Conservation (phyloP, 1,140 invertebrate genomes). For the Procambarus clarkii region DNA sequence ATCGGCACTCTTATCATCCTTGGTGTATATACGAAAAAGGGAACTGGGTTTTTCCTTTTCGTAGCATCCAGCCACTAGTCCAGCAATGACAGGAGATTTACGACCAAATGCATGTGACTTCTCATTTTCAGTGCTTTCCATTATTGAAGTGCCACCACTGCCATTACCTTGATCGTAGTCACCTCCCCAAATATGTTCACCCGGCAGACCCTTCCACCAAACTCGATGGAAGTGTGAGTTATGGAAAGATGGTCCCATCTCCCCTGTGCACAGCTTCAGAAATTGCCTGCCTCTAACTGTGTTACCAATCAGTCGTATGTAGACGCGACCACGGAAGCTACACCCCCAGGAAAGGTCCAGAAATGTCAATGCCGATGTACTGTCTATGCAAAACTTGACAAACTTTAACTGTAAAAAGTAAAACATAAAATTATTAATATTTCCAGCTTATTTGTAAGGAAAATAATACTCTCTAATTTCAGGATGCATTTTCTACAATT, state of each 20-base stretch:
- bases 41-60: constrained; percentile 15
- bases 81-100: constrained; percentile 8
- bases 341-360: constrained; percentile 40
- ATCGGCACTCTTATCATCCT: not conserved
- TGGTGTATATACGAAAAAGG: constrained; percentile 48
- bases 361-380: constrained; percentile 15
- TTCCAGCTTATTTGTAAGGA: too few relatives aligned
- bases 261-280: constrained; percentile 30
- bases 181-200: constrained; percentile 49
- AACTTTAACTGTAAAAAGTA: constrained; percentile 6
- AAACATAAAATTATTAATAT: not conserved
- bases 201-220: constrained; percentile 32
- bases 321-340: not conserved
- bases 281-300: constrained; percentile 36
- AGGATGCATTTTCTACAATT: too few relatives aligned
- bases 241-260: constrained; percentile 5
- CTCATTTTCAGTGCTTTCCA: not conserved
- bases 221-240: constrained; percentile 42
- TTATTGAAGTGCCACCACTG: not conserved
- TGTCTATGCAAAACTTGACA: constrained; percentile 7
- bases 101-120: not conserved
- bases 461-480: too few relatives aligned
- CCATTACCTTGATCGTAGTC: constrained; percentile 34
- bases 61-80: constrained; percentile 51
- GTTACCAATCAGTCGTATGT: constrained; percentile 34